Conservation (phyloP, 2,888 invertebrate genomes). For the Epinotia nisella region DNA sequence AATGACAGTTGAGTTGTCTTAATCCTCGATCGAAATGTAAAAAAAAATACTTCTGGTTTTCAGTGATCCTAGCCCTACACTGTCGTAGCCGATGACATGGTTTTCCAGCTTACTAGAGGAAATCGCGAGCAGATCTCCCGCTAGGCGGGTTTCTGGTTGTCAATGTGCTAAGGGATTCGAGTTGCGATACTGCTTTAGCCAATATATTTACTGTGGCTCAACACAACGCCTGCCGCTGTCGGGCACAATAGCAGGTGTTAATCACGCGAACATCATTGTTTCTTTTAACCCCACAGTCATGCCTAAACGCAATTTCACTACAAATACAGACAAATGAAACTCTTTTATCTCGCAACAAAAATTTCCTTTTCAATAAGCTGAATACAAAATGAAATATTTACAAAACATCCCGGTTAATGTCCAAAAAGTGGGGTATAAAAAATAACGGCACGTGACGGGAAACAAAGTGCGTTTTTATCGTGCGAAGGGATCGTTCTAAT, state of each 20-base stretch:
- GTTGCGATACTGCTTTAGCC: too few species aligned
- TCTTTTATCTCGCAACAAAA: constrained; percentile 69
- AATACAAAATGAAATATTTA: constrained; percentile 74
- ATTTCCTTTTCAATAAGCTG: constrained; percentile 67
- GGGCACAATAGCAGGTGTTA: constrained; percentile 54
- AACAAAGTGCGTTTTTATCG: constrained; percentile 80
- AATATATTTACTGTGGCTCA: not conserved
- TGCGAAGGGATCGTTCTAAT: constrained; percentile 73
- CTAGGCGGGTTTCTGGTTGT: too few species aligned
- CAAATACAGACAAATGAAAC: constrained; percentile 69
- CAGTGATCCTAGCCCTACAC: too few species aligned
- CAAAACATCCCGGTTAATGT: constrained; percentile 68
- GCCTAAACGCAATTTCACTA: constrained; percentile 65
- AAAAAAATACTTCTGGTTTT: too few species aligned
- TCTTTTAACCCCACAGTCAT: constrained; percentile 61
- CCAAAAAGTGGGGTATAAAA: constrained; percentile 71
- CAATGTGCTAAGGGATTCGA: too few species aligned
- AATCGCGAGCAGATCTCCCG: too few species aligned
- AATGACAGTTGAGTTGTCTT: too few species aligned
- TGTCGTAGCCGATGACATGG: too few species aligned
- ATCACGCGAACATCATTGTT: constrained; percentile 59
- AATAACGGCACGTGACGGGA: constrained; percentile 76
- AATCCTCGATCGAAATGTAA: too few species aligned
- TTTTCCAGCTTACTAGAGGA: too few species aligned
- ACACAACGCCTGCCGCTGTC: constrained; percentile 42